Conservation (phyloP, 2,113 vertebrate genomes). For the Nothocercus julius region DNA sequence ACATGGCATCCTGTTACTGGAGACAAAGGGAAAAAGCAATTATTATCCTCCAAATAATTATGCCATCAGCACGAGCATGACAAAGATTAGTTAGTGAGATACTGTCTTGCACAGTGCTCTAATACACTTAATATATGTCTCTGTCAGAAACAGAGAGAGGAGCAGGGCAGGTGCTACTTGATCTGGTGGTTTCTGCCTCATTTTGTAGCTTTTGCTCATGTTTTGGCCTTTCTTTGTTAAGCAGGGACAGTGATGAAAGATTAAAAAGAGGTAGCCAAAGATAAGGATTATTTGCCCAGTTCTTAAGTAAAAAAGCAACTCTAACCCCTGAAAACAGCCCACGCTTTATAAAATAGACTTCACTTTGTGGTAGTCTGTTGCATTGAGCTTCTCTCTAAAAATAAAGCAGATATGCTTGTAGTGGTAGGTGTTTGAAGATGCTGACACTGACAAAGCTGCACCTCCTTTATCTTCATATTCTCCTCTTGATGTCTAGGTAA, state of each 20-base stretch:
- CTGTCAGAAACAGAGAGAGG: background rate
- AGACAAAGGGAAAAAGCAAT: background rate
- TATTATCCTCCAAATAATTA: background rate
- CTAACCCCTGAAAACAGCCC: background rate
- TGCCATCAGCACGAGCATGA: background rate
- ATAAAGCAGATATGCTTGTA: slow-evolving; percentile 11
- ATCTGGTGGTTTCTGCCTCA: background rate
- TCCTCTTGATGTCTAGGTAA: slow-evolving; percentile 22
- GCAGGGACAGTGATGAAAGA: background rate
- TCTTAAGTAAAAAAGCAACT: background rate
- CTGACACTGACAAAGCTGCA: slow-evolving; percentile 29
- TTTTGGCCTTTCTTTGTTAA: background rate
- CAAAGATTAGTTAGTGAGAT: background rate
- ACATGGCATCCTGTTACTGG: background rate
- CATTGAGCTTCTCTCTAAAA: slow-evolving; percentile 50
- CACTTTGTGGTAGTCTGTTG: background rate
- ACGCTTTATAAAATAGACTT: background rate
- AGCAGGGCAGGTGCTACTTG: background rate
- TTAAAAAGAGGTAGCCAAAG: background rate
- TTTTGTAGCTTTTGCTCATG: background rate
- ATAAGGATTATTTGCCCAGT: background rate
- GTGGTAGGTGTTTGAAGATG: background rate
- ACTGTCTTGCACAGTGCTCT: background rate
- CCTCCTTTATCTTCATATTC: slow-evolving; percentile 41
- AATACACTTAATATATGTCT: background rate